Conservation (phyloP, 2,113 vertebrate species). For the Mobula birostris region DNA sequence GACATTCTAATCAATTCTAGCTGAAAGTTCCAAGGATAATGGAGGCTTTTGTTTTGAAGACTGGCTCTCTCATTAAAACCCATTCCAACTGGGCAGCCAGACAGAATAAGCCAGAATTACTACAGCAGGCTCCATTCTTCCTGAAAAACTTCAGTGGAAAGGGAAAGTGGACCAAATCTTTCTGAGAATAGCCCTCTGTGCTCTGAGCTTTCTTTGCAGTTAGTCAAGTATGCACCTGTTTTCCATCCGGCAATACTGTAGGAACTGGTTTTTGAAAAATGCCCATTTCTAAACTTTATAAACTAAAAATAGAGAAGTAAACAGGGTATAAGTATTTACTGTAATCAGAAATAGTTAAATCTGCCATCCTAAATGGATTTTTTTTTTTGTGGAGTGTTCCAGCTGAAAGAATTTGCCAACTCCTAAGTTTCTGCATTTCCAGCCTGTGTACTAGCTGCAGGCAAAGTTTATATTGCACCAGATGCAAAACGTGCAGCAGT, state of each 20-base stretch:
- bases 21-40: constrained; percentile 28
- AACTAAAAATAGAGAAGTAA: background rate
- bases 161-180: background rate
- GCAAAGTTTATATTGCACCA: background rate
- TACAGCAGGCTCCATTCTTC: constrained; percentile 1
- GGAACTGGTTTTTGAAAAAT: background rate
- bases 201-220: background rate
- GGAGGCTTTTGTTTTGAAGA: constrained; percentile 22
- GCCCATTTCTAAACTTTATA: background rate
- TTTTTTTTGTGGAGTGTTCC: background rate
- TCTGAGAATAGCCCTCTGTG: background rate
- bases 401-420: background rate
- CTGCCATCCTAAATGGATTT: background rate
- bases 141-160: constrained; percentile 1
- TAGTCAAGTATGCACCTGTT: constrained; percentile 17
- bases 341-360: background rate
- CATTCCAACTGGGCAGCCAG: constrained; percentile 30
- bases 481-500: background rate
- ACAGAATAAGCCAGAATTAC: constrained; percentile 30
- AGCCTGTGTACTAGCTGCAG: background rate
- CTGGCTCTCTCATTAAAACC: constrained; percentile 20
- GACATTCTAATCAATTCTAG: constrained; percentile 22
- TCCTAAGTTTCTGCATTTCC: background rate
- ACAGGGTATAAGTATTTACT: background rate
- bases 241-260: background rate